Percentiles rank a stretch among this genome's conserved stretches.
phyloP scores from a whole-genome alignment of 2,888 invertebrate genomes.

The Neoaliturus tenellus region DNA sequence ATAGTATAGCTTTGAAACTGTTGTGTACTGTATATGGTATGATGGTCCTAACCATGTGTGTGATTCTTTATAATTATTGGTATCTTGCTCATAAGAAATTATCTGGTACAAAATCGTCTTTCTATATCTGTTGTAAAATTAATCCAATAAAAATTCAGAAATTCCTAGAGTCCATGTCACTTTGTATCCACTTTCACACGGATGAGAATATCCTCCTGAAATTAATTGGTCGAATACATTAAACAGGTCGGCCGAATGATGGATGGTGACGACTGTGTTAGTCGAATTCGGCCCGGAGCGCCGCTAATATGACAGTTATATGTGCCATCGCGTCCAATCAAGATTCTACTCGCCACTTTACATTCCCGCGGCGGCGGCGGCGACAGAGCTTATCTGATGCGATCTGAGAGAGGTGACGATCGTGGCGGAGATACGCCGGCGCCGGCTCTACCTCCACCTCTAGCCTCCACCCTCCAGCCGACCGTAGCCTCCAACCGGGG shows the following conservation, averaged over 20 bases:
- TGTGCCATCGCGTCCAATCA: conserved; percentile 36
- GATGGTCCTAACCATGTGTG: no score
- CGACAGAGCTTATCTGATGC: background rate
- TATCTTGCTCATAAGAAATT: no score
- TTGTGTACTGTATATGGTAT: no score
- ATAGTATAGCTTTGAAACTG: no score
- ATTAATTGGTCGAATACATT: conserved; percentile 44
- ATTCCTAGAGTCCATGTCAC: background rate
- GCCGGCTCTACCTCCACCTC: no score
- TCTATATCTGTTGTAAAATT: no score
- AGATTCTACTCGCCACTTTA: conserved; percentile 4
- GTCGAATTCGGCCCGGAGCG: background rate
- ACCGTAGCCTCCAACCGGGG: no score
- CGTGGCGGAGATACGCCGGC: background rate
- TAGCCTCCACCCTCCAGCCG: no score
- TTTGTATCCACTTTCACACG: background rate
- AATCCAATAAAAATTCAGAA: no score
- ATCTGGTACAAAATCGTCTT: no score
- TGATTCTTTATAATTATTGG: no score
- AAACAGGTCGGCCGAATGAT: conserved; percentile 5
- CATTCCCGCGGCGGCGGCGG: background rate
- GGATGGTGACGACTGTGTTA: conserved; percentile 17
- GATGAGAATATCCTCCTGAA: conserved; percentile 1
- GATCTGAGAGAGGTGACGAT: background rate
- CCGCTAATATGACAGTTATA: conserved; percentile 44